phyloP scores from a whole-genome alignment of 1,140 invertebrate genomes.

The Drosophila punjabiensis region DNA sequence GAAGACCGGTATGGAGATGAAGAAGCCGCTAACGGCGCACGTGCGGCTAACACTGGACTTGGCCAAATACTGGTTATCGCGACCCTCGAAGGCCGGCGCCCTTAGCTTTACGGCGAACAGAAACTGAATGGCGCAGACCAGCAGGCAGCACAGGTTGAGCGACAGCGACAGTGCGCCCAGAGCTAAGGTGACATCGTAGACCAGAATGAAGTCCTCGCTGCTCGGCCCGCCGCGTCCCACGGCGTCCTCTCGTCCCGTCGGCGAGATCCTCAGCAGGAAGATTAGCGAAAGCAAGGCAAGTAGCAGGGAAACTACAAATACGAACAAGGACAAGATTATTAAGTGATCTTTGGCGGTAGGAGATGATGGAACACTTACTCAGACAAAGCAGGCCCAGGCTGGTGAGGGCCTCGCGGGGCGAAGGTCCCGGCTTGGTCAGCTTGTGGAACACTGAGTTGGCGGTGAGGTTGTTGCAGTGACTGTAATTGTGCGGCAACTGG shows the following conservation, averaged over 20 bases:
- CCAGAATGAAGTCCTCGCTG: constrained; percentile 93
- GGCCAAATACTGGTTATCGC: constrained; percentile 95
- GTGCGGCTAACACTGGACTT: constrained; percentile 95
- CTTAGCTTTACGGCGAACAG: constrained; percentile 96
- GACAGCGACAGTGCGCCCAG: constrained; percentile 94
- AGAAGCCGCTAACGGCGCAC: constrained; percentile 96
- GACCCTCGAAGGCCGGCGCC: constrained; percentile 88
- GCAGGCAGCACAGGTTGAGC: constrained; percentile 94
- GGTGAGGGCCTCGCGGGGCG: constrained; percentile 90
- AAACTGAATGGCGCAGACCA: constrained; percentile 97
- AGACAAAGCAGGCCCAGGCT: constrained; percentile 94
- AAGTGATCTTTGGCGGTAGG: rapidly evolving
- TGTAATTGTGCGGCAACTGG: constrained; percentile 65
- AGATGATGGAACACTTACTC: constrained; percentile 51
- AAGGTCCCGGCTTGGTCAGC: constrained; percentile 71
- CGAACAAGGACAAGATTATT: neutral
- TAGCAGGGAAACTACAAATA: constrained; percentile 89
- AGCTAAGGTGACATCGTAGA: constrained; percentile 96
- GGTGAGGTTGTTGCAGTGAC: constrained; percentile 69
- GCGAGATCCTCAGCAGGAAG: constrained; percentile 94
- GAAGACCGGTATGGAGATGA: constrained; percentile 97
- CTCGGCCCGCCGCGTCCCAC: constrained; percentile 79
- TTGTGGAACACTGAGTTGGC: constrained; percentile 55
- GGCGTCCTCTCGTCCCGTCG: constrained; percentile 86
- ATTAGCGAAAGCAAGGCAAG: constrained; percentile 93